Percentiles rank a stretch among this genome's conserved stretches.
Evolutionary conservation across 2,113 vertebrate species (phyloP).

Genomic region (Hemicordylus capensis): DNA sequence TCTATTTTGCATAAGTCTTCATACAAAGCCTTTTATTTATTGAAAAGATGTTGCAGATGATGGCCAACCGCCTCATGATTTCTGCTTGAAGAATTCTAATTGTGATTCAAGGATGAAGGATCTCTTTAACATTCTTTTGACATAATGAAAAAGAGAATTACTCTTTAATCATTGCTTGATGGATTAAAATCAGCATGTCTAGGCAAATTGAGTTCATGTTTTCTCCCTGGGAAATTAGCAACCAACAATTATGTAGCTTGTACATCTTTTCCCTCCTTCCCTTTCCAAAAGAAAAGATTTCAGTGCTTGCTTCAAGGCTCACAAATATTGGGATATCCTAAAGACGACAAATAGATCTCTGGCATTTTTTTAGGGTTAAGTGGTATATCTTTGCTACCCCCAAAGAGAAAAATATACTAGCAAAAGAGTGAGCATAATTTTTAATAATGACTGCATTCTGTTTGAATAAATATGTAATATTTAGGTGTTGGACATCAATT

Average conservation of each 20-base stretch:
- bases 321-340: slow-evolving; percentile 21
- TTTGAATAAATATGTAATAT: background rate
- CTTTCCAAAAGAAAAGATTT: slow-evolving; percentile 37
- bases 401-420: background rate
- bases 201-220: slow-evolving; percentile 72
- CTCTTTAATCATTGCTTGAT: slow-evolving; percentile 73
- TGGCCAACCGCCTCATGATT: slow-evolving; percentile 16
- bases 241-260: slow-evolving; percentile 61
- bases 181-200: slow-evolving; percentile 73
- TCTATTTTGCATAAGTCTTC: slow-evolving; percentile 1
- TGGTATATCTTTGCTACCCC: background rate
- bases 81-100: slow-evolving; percentile 61
- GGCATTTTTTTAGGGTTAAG: slow-evolving; percentile 6
- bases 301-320: slow-evolving; percentile 35
- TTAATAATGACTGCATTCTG: background rate
- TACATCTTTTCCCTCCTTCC: slow-evolving; percentile 26
- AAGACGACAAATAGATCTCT: slow-evolving; percentile 53
- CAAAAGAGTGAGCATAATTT: background rate
- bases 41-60: slow-evolving; percentile 45
- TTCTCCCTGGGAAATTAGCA: slow-evolving; percentile 64
- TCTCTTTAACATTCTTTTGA: slow-evolving; percentile 57
- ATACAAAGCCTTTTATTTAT: slow-evolving; percentile 43
- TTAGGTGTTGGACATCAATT: background rate
- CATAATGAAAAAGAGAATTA: slow-evolving; percentile 67
- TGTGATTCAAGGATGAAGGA: slow-evolving; percentile 66